Evolutionary conservation across 35 echinoderm and acorn worm genomes (phyloP), one percentile per base, ranked within the genome.

Genomic region (Ophiothrix spiculata): DNA sequence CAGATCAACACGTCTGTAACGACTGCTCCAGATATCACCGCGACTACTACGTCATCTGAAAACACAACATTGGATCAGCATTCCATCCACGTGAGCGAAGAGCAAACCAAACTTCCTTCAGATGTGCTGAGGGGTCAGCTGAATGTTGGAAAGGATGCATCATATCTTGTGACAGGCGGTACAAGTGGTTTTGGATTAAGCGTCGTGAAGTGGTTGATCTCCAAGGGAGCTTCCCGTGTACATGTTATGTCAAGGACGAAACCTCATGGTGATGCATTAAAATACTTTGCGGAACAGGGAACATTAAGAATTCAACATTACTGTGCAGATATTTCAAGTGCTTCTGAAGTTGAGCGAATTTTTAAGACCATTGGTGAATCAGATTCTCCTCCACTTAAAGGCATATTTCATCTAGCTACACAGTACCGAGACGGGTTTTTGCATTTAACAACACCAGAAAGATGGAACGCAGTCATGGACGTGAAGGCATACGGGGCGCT

Each of bases 101-200:
- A 69, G 1, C 60, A 69, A 28, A 69, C 60, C 2, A 28, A 69
- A 28, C 60, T 69, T 15, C 60, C 60, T 25, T 1, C 29, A 2
- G 60, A 69, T 2, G 16, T 69, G 3, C 23, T 25, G 17, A 28
- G 29, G 17, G 60, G 29, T 2, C 3, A 25, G 23, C 29, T 15
- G 60, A 4, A 10, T 0, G 78, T 75, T 56, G 75, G 84, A 4
- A 37, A 56, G 11, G 38, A 36, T 16, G 34, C 79, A 31, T 86
- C 92, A 1, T 94, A 90, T 40, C 78, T 94, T 45, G 80, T 94
- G 3, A 89, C 88, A 42, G 92, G 92, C 35, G 92, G 92, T 13
- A 87, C 88, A 13, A 94, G 82, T 64, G 92, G 92, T 8, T 77
- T 94, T 36, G 92, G 92, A 16, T 64, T 90, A 13, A 64, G 76